Evolutionary conservation across 2,888 invertebrate genomes (phyloP).

Genomic region (Pristionchus mayeri): DNA sequence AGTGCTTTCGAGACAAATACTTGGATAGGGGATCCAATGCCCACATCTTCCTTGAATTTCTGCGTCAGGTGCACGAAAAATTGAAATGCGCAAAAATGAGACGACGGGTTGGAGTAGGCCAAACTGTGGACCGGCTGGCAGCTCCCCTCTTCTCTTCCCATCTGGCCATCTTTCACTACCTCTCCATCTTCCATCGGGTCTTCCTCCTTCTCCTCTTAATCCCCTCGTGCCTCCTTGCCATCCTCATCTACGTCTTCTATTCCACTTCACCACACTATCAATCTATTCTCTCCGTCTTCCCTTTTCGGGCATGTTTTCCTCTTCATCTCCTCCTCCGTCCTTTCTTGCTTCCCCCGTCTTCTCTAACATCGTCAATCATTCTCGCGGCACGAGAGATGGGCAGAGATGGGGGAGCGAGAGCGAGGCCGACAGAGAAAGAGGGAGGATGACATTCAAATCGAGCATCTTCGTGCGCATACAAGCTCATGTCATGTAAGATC

Average conservation of each 20-base stretch:
- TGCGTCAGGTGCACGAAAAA: too few species aligned
- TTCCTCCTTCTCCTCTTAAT: too few species aligned
- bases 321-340: neutral
- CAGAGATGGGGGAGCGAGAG: neutral
- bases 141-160: neutral
- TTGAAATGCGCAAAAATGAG: too few species aligned
- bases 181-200: neutral
- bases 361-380: conserved; percentile 32
- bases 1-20: neutral
- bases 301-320: neutral
- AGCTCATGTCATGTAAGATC: too few species aligned
- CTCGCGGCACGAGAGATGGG: neutral
- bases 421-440: neutral
- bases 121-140: conserved; percentile 15
- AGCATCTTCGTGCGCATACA: too few species aligned
- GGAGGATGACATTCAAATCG: too few species aligned
- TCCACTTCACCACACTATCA: neutral
- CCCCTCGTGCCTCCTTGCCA: neutral
- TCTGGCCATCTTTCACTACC: too few species aligned
- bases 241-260: neutral
- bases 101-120: too few species aligned
- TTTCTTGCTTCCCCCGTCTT: neutral
- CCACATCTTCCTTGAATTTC: too few species aligned
- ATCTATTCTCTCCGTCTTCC: neutral
- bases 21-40: too few species aligned